Evolutionary conservation across 2,113 vertebrate species (phyloP).

Genomic region (Gnathonemus longibarbis): DNA sequence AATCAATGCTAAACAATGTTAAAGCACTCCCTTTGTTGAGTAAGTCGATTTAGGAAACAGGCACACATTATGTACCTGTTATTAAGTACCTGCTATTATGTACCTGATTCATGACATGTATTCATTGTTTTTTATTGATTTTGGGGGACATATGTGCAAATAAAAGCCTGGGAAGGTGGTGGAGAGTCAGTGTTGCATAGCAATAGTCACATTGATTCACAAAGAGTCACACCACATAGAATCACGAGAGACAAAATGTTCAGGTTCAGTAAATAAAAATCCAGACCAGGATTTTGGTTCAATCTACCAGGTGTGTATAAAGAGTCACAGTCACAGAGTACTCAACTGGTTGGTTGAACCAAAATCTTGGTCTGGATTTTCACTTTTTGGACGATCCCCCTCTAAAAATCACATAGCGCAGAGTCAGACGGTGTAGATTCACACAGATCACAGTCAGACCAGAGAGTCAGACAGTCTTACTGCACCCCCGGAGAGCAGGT

Average conservation of each 20-base stretch:
- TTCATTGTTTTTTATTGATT: slow-evolving; percentile 5
- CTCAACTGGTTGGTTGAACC: not conserved
- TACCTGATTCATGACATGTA: not conserved
- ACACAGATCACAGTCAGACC: not conserved
- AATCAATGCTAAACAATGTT: not conserved
- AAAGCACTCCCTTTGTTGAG: not conserved
- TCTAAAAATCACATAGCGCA: not conserved
- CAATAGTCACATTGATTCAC: not conserved
- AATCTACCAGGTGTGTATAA: not conserved
- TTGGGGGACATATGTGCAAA: not conserved
- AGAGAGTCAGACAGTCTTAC: not conserved
- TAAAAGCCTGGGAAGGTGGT: not conserved
- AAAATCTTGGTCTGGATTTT: not conserved
- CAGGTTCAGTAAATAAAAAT: not conserved
- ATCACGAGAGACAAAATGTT: not conserved
- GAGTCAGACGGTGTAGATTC: not conserved
- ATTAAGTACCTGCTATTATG: not conserved
- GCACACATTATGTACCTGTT: not conserved
- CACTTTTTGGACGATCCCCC: not conserved
- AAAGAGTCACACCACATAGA: not conserved
- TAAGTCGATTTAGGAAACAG: not conserved
- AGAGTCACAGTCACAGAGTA: not conserved
- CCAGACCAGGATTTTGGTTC: not conserved
- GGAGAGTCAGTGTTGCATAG: not conserved
- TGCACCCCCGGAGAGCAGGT: not conserved